These are phyloP conservation scores for Molossus alvarezi DNA, from an alignment of 2,797 vertebrate species.

Conservation along the genomic window DNA sequence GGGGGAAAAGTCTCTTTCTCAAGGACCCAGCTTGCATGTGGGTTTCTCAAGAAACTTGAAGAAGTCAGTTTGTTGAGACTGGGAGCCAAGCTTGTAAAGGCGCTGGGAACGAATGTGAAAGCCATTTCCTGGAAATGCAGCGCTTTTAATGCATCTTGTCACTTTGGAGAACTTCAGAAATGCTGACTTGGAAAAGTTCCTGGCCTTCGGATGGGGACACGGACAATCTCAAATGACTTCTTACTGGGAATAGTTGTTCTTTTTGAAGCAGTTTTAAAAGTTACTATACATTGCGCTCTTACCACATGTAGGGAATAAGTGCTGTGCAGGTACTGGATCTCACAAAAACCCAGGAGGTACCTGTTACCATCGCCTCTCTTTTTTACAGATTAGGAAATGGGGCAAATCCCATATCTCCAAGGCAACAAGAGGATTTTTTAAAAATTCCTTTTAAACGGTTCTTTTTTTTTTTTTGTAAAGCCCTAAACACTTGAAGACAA, in stretches of 20 bases:
- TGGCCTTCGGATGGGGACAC: neutral
- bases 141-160: neutral
- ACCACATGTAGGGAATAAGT: neutral
- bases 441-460: neutral
- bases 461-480: neutral
- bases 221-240: neutral
- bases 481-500: neutral
- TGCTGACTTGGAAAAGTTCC: constrained; percentile 49
- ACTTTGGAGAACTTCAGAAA: constrained; percentile 46
- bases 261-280: constrained; percentile 16
- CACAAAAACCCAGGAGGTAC: neutral
- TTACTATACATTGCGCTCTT: neutral
- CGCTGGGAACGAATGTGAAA: neutral
- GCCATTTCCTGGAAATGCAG: constrained; percentile 15
- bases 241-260: neutral
- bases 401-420: neutral
- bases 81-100: neutral
- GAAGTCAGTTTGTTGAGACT: constrained; percentile 15
- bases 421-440: neutral
- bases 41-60: constrained; percentile 46
- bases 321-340: neutral
- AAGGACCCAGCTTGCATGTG: neutral
- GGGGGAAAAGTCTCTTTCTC: neutral
- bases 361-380: neutral
- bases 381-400: neutral